Evolutionary conservation across 2,113 vertebrate species (phyloP).

Genomic region (Syngnathus floridae): DNA sequence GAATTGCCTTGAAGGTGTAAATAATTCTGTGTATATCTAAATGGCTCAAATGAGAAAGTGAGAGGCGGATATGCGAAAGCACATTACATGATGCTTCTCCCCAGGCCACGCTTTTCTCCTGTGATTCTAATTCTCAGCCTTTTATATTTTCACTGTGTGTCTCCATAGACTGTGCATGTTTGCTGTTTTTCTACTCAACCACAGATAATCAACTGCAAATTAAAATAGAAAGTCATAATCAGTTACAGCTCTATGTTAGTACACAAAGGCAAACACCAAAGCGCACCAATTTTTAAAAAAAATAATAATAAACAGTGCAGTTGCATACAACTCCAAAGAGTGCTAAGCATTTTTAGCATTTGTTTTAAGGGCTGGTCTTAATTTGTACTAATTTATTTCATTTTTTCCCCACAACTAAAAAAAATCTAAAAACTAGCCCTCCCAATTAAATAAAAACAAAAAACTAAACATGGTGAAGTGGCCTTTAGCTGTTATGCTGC

Average conservation of each 20-base stretch:
- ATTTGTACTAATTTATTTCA: background rate
- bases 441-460: too few species aligned
- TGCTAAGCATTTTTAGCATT: background rate
- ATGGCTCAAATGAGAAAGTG: slow-evolving; percentile 67
- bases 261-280: slow-evolving; percentile 33
- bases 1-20: slow-evolving; percentile 95
- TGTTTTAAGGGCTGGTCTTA: background rate
- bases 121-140: slow-evolving; percentile 55
- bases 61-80: slow-evolving; percentile 58
- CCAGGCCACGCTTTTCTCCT: slow-evolving; percentile 56
- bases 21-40: slow-evolving; percentile 90
- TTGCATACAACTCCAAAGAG: background rate
- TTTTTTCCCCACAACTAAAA: too few species aligned
- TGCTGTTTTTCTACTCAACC: slow-evolving; percentile 57
- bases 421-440: too few species aligned
- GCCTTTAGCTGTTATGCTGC: too few species aligned
- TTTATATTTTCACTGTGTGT: slow-evolving; percentile 37
- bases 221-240: slow-evolving; percentile 59
- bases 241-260: slow-evolving; percentile 29
- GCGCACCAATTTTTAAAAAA: slow-evolving; percentile 37
- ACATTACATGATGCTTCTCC: slow-evolving; percentile 56
- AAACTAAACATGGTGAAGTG: too few species aligned
- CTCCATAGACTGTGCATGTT: slow-evolving; percentile 47
- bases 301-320: too few species aligned
- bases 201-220: slow-evolving; percentile 61